Conservation (phyloP, 2,113 vertebrate species). For the Xiphophorus couchianus region DNA sequence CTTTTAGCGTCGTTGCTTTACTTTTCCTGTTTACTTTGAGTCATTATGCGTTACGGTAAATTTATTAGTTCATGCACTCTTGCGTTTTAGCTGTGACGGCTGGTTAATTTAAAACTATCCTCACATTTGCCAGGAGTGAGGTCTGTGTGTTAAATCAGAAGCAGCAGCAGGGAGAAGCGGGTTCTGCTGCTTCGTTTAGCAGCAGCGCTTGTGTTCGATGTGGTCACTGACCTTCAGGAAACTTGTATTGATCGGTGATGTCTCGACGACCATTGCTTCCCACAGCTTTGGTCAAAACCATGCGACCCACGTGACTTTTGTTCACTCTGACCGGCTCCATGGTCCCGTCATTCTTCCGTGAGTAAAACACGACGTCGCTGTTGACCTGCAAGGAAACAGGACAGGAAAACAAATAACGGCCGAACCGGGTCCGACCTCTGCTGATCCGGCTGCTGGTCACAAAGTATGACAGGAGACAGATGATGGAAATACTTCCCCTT, state of each 20-base stretch:
- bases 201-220: background rate
- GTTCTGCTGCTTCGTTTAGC: constrained; percentile 7
- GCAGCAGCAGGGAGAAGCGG: constrained; percentile 1
- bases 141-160: background rate
- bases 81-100: background rate
- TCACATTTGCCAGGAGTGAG: background rate
- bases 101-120: background rate
- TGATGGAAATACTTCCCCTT: background rate
- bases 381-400: constrained; percentile 85
- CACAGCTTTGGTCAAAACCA: constrained; percentile 89
- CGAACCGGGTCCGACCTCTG: background rate
- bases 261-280: constrained; percentile 80
- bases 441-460: background rate
- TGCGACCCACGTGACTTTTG: constrained; percentile 82
- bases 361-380: constrained; percentile 90
- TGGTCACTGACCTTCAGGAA: constrained; percentile 85
- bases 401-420: background rate
- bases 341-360: constrained; percentile 82
- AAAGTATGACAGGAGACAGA: background rate
- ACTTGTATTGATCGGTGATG: constrained; percentile 91
- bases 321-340: constrained; percentile 81
- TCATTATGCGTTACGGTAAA: background rate
- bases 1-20: background rate
- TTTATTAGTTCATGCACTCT: background rate
- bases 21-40: background rate